Base-by-base conservation (phyloP, 2,797 vertebrate species). In the Coregonus sp. region DNA sequence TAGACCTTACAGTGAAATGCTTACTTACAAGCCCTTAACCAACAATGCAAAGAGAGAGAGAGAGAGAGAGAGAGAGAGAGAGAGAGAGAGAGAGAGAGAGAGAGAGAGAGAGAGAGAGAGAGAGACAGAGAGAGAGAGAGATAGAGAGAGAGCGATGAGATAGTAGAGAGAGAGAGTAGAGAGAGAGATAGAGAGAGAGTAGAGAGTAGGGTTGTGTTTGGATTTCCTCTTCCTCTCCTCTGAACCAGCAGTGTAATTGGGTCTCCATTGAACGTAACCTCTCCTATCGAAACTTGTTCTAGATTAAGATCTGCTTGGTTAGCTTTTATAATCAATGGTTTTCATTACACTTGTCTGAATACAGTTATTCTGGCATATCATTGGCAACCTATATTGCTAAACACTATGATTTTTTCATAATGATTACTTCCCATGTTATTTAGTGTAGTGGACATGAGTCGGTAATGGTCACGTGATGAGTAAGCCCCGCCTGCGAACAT, bases 191-290 rank as follows among this genome's bases (percentile, higher is more conserved):
- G 25, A 65, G 59, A 47, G 11, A 47, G 14, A 33, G 66, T n/a
- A 40, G 18, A 20, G 25, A 51, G 70, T 4, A n/a, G 59, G n/a
- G n/a, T 7, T 61, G 6, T 61, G n/a, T 59, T 59, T 59, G 56
- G n/a, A 51, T 47, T n/a, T 35, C 72, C 31, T 50, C 40, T 70
- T 18, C 54, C 52, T 33, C 56, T 15, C 4, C 3, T 47, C 50
- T 68, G 31, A 80, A 71, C 72, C 74, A 80, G 68, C 73, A 50
- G 40, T 40, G 35, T 52, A 84, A 71, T 63, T 63, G 14, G 16
- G 14, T 11, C 40, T 70, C 74, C 74, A 65, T 76, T 80, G 40
- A 81, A 81, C n/a, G 82, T 77, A 40, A 72, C 52, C 52, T 50
- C 59, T 61, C 59, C 12, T 35, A 75, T 73, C 75, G 68, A 70